Base-by-base conservation (phyloP, 2,888 invertebrate species). In the Drosophila gaucha region DNA sequence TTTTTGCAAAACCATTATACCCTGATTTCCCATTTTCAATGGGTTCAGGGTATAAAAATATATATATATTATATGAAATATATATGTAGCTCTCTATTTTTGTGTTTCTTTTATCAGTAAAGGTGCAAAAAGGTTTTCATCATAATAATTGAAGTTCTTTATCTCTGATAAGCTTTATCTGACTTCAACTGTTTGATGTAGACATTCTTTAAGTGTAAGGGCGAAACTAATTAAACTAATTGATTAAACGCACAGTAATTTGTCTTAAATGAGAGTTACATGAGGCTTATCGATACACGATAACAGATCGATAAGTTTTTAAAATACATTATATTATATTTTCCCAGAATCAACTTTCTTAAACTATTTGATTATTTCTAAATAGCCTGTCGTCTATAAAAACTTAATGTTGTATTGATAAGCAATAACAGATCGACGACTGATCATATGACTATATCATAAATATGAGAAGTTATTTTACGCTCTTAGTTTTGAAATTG, bases 111-210 rank as follows among this genome's bases (percentile, higher is more conserved):
- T 41, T 41, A 41, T 41, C 24, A 39, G 39, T 5, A 9, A 4
- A 41, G 39, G 24, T 5, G 20, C 24, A 22, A 26, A n/a, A 6
- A 26, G 26, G 6, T 6, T 6, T 26, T 14, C 41, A 41, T 41
- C 41, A 41, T 26, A 14, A 41, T 41, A 26, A 41, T 41, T 41
- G 41, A 41, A 26, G 41, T 14, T 41, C 24, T 41, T 41, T 41
- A 41, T 26, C 41, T 24, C 24, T 41, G 41, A 41, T 41, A 41
- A 41, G 24, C 41, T 41, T 10, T 41, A 41, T 26, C 41, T 24
- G 10, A 26, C 24, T 24, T 16, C 10, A 16, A 16, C 41, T 24
- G 24, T 41, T 24, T 14, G 24, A 41, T 24, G 14, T 16, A 16
- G 26, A 26, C 26, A 26, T 6, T 24, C 24, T 6, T 10, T 26